These are phyloP conservation scores for Phainopepla nitens DNA, from an alignment of 2,113 vertebrate genomes.

Conservation along the genomic window DNA sequence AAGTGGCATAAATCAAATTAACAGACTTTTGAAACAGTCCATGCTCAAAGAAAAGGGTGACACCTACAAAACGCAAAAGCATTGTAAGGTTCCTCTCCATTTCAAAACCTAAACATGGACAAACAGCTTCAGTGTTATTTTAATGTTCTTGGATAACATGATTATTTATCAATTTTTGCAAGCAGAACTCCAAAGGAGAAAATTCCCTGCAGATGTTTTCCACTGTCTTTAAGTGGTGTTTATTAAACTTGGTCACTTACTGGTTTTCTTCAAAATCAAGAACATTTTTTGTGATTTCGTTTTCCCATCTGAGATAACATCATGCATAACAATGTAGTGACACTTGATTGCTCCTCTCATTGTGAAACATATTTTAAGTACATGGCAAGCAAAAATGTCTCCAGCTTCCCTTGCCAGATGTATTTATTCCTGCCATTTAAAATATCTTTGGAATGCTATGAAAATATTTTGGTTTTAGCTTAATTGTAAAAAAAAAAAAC, in stretches of 20 bases:
- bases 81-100: neutral
- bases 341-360: neutral
- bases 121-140: neutral
- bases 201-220: neutral
- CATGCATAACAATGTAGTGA: constrained; percentile 41
- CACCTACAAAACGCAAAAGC: neutral
- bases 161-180: neutral
- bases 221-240: neutral
- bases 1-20: neutral
- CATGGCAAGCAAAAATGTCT: neutral
- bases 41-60: neutral
- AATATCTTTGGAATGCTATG: neutral
- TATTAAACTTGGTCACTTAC: neutral
- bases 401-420: neutral
- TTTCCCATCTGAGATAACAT: constrained; percentile 54
- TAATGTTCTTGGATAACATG: neutral
- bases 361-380: neutral
- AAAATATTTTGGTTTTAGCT: neutral
- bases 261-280: neutral
- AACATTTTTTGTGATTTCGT: constrained; percentile 30
- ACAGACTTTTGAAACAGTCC: neutral
- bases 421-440: neutral
- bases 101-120: neutral
- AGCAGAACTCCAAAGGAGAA: neutral
- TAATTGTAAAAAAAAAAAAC: neutral